Base-by-base conservation (phyloP, 2,888 invertebrate species). In the Hoplodrina ambigua region DNA sequence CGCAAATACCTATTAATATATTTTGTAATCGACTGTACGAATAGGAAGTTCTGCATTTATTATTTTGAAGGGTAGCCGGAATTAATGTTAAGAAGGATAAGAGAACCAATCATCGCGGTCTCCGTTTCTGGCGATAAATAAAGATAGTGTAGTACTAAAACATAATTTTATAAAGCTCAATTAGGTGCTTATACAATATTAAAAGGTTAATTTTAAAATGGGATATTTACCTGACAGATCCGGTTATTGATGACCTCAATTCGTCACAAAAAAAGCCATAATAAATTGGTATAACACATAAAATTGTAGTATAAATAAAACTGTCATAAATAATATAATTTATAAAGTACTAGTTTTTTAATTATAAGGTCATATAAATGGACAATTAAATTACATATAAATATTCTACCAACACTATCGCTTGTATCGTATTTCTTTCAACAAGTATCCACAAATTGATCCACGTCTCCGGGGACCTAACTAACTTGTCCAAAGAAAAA, bases 401-500 rank as follows among this genome's bases (percentile, higher is more conserved):
- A 46, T 59, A 59, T 60, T 53, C 17, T 17, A 25, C 25, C 8
- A 41, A 41, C n/a, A 46, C 41, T 54, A 19, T 44, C 1, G 17
- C 15, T 41, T 10, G 41, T 44, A 19, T 46, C 13, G 53, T 44
- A 30, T 62, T 30, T 30, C 30, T 52, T 59, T 54, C n/a, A 41
- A 25, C 25, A 19, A 59, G 13, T 63, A 44, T 50, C 41, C 25
- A 50, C 30, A 52, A 80, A 25, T 80, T 49, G 49, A 49, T 37
- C 19, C 8, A 8, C n/a, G 20, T 59, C 63, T 50, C 55, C 19
- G 10, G 62, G 53, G 62, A 60, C 20, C 37, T 56, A 58, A 69
- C 63, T 52, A 58, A 75, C 46, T 56, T 59, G 50, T 55, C 53
- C 46, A 37, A 71, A 69, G 53, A 66, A 73, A 73, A 77, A 52